These are phyloP conservation scores for Regulus satrapa DNA, from an alignment of 2,113 vertebrate genomes.

Conservation along the genomic window DNA sequence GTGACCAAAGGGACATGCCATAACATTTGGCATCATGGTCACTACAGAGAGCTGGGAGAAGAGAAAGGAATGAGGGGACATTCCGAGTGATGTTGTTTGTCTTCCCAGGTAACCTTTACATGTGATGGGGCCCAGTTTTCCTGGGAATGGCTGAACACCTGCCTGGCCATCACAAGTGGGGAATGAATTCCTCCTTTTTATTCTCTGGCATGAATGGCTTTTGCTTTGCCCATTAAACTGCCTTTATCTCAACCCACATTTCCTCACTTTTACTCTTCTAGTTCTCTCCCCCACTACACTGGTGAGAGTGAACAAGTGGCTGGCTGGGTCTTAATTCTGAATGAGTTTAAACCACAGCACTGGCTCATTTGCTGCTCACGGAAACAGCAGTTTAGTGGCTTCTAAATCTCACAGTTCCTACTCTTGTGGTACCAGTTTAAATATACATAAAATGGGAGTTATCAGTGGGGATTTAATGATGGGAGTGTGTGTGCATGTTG, in stretches of 20 bases:
- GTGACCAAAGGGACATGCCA: not conserved
- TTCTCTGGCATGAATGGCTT: not conserved
- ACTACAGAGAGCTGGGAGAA: not conserved
- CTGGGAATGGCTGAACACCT: not conserved
- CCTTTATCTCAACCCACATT: not conserved
- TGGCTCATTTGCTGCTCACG: not conserved
- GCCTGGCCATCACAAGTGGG: not conserved
- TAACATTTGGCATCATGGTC: not conserved
- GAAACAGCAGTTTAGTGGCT: not conserved
- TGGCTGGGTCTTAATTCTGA: not conserved
- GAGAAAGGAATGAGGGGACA: too few species aligned
- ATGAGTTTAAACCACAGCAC: not conserved
- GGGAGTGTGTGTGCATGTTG: not conserved
- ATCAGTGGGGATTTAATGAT: not conserved
- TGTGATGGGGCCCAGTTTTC: not conserved
- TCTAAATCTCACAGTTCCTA: not conserved
- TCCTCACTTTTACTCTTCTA: not conserved
- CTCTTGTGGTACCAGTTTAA: not conserved
- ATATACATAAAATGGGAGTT: not conserved
- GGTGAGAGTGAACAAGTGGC: not conserved
- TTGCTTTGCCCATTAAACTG: not conserved
- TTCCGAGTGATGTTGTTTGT: too few species aligned
- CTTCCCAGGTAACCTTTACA: not conserved
- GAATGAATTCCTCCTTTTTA: not conserved
- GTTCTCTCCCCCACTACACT: not conserved